Evolutionary conservation across 1,140 invertebrate species (phyloP).

Genomic region (Teleopsis dalmanni): DNA sequence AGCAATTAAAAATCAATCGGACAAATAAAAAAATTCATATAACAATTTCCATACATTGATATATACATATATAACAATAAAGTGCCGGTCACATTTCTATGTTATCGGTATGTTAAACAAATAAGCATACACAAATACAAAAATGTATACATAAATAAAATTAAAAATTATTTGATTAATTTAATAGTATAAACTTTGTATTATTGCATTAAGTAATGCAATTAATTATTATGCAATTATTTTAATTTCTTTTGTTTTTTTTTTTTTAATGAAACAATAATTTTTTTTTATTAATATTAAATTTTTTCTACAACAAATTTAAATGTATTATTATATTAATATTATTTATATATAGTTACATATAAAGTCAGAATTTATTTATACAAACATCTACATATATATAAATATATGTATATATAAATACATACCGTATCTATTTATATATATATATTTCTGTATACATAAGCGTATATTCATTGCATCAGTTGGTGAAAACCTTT

Average conservation of each 20-base stretch:
- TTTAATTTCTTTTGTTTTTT: constrained; percentile 1
- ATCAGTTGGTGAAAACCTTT: neutral
- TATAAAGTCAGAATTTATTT: neutral
- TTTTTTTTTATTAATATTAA: neutral
- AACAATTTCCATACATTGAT: neutral
- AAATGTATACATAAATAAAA: neutral
- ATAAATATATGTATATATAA: constrained; percentile 6
- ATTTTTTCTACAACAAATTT: neutral
- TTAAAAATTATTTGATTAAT: constrained; percentile 1
- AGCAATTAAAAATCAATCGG: neutral
- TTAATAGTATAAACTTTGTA: neutral
- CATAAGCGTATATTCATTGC: neutral
- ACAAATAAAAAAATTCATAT: neutral
- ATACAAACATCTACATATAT: neutral
- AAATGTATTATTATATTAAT: constrained; percentile 9
- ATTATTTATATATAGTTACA: neutral
- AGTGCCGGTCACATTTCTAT: no score
- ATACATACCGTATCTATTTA: neutral
- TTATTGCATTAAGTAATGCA: neutral
- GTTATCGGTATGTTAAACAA: neutral
- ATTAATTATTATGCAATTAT: constrained; percentile 1
- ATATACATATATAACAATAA: neutral
- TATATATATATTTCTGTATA: constrained; percentile 1
- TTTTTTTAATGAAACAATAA: neutral
- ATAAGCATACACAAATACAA: neutral